These are phyloP conservation scores for Drosophila bocki DNA, from an alignment of 1,140 invertebrate genomes.

Conservation along the genomic window DNA sequence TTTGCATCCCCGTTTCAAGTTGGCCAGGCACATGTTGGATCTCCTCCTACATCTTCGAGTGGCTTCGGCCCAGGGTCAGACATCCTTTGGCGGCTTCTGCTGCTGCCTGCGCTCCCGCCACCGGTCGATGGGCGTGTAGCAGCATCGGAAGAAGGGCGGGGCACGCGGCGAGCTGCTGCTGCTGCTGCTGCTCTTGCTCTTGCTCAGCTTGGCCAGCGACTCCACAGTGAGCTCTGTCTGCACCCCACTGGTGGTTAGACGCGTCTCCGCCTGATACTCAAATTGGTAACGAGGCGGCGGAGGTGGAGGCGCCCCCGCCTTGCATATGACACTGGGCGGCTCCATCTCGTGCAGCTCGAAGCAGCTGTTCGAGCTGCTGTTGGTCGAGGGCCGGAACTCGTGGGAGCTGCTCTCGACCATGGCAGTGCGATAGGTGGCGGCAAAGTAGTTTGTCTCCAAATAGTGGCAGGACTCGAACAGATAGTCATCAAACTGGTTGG, in stretches of 20 bases:
- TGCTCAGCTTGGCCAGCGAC: constrained; percentile 66
- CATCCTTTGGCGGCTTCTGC: constrained; percentile 59
- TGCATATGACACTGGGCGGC: constrained; percentile 76
- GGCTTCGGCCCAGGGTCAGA: constrained; percentile 66
- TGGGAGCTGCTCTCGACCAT: constrained; percentile 84
- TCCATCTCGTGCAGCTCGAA: constrained; percentile 79
- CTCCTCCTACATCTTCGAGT: constrained; percentile 27
- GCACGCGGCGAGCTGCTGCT: constrained; percentile 40
- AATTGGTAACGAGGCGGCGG: constrained; percentile 35
- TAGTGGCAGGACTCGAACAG: constrained; percentile 84
- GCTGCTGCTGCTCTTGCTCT: constrained; percentile 19
- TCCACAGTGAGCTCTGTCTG: constrained; percentile 79
- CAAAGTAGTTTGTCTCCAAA: constrained; percentile 84
- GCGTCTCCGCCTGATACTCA: constrained; percentile 59
- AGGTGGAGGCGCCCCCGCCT: constrained; percentile 63
- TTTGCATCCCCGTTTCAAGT: constrained; percentile 32
- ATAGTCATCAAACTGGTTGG: constrained; percentile 79
- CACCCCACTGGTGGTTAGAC: constrained; percentile 78
- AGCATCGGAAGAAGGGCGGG: constrained; percentile 81
- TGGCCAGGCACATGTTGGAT: constrained; percentile 63
- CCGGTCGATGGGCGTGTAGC: constrained; percentile 81
- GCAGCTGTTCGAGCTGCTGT: constrained; percentile 73
- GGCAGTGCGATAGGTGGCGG: constrained; percentile 84
- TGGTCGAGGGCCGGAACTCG: constrained; percentile 82
- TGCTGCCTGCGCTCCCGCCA: constrained; percentile 77